These are phyloP conservation scores for Malthinus seriepunctatus DNA, from an alignment of 2,888 invertebrate species.

Conservation along the genomic window DNA sequence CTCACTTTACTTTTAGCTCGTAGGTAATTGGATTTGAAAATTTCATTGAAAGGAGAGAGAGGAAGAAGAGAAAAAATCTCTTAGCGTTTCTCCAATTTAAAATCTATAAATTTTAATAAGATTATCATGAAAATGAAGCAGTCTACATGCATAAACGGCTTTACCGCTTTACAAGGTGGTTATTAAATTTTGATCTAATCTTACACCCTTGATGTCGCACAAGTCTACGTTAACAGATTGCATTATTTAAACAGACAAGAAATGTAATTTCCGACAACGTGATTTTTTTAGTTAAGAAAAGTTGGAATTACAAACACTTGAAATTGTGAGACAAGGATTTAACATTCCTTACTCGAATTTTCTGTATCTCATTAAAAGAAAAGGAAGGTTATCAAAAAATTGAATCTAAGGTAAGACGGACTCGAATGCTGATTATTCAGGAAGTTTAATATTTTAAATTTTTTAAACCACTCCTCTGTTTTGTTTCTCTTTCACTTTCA, in stretches of 20 bases:
- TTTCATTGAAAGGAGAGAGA: constrained; percentile 3
- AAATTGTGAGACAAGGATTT: constrained; percentile 30
- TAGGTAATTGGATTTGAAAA: constrained; percentile 16
- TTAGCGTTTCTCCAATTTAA: constrained; percentile 22
- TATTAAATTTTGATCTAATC: constrained; percentile 47
- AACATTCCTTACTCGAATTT: constrained; percentile 30
- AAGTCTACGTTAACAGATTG: constrained; percentile 43
- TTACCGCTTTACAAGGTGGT: constrained; percentile 42
- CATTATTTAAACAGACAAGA: constrained; percentile 42
- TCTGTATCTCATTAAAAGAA: constrained; percentile 29
- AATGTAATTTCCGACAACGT: constrained; percentile 46
- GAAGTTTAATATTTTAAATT: constrained; percentile 30
- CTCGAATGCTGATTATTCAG: constrained; percentile 28
- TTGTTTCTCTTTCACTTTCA: constrained; percentile 2
- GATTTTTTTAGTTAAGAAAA: constrained; percentile 36
- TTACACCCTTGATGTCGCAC: constrained; percentile 40
- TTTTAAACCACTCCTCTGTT: constrained; percentile 18
- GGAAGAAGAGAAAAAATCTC: constrained; percentile 5
- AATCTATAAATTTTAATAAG: constrained; percentile 31
- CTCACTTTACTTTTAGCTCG: background rate
- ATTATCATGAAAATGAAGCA: constrained; percentile 37
- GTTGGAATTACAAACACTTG: constrained; percentile 31
- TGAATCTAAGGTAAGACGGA: constrained; percentile 29
- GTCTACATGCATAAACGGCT: constrained; percentile 49
- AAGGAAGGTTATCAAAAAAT: constrained; percentile 30